phyloP scores from a whole-genome alignment of 1,140 invertebrate genomes.

The Subanguina moxae region DNA sequence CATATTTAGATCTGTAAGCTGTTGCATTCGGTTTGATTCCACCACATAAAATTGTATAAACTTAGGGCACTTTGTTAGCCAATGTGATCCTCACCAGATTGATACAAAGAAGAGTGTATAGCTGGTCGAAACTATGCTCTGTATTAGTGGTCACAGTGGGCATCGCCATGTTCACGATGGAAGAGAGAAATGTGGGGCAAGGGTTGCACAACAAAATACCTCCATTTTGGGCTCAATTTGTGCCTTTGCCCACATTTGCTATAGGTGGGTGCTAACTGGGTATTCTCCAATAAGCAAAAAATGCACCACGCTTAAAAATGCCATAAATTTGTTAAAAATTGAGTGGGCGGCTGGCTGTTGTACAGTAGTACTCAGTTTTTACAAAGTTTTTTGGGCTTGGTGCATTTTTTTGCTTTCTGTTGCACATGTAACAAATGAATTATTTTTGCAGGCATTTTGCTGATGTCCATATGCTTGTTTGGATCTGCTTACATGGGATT shows the following conservation, averaged over 20 bases:
- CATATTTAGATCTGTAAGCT: conserved; percentile 81
- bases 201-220: neutral
- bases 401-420: no score
- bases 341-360: neutral
- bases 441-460: conserved; percentile 67
- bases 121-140: conserved; percentile 78
- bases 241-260: conserved; percentile 21
- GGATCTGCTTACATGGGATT: conserved; percentile 92
- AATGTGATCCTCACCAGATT: conserved; percentile 93
- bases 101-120: conserved; percentile 78
- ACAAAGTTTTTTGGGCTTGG: conserved; percentile 1
- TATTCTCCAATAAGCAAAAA: no score
- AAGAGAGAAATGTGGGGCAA: neutral
- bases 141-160: conserved; percentile 85
- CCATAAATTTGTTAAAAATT: no score
- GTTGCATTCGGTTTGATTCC: neutral
- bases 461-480: conserved; percentile 81
- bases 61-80: conserved; percentile 72
- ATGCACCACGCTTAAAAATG: no score
- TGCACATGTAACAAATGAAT: neutral
- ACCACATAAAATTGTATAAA: conserved; percentile 1
- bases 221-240: conserved; percentile 20
- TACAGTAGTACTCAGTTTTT: conserved; percentile 6
- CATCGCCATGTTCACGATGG: conserved; percentile 77
- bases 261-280: conserved; percentile 4